phyloP scores from a whole-genome alignment of 2,888 invertebrate genomes.

The Liodrosophila aerea region DNA sequence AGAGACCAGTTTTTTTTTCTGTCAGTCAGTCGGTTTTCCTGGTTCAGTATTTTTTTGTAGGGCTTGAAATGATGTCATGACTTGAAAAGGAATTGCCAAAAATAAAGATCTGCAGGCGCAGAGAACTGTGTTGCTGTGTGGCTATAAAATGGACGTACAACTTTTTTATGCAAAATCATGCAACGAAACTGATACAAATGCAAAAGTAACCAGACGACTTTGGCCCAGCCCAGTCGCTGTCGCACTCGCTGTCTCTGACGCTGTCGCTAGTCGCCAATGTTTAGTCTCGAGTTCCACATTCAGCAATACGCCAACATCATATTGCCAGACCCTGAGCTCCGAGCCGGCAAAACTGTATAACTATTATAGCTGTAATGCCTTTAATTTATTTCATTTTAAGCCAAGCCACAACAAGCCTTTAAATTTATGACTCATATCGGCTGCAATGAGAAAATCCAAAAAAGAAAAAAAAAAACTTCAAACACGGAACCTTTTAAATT shows the following conservation, averaged over 20 bases:
- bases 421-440: conserved; percentile 75
- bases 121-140: conserved; percentile 36
- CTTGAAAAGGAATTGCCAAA: conserved; percentile 68
- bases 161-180: conserved; percentile 67
- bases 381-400: conserved; percentile 65
- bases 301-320: conserved; percentile 42
- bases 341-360: conserved; percentile 39
- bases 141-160: conserved; percentile 13
- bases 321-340: conserved; percentile 65
- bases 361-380: conserved; percentile 71
- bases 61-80: conserved; percentile 75
- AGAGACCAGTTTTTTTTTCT: conserved; percentile 69
- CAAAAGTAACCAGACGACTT: conserved; percentile 71
- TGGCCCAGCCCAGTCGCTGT: conserved; percentile 62
- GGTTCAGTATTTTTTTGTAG: conserved; percentile 44
- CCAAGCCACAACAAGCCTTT: conserved; percentile 58
- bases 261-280: conserved; percentile 5
- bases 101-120: conserved; percentile 49
- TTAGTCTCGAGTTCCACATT: conserved; percentile 25
- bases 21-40: conserved; percentile 28
- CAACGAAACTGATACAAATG: conserved; percentile 60
- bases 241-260: conserved; percentile 37
- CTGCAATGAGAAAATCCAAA: conserved; percentile 32
- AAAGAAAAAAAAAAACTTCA: conserved; percentile 33
- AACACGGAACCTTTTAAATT: conserved; percentile 75